These are phyloP conservation scores for Cryptoblepharus egeriae DNA, from an alignment of 2,797 vertebrate species.

Conservation along the genomic window DNA sequence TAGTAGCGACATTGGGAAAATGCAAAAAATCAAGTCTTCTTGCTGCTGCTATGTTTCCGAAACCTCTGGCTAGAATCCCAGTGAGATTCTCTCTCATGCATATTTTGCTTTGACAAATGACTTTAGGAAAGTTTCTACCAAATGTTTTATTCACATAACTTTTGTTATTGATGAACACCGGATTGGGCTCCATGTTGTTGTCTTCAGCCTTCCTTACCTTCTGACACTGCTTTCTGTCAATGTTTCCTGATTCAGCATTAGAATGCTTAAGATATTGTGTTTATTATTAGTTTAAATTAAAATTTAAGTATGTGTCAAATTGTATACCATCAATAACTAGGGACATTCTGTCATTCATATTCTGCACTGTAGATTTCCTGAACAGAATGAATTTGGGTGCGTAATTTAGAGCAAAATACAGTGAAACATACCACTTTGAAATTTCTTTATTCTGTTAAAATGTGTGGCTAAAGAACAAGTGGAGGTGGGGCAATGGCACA, in stretches of 20 bases:
- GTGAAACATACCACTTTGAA: no score
- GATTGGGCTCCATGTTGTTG: not conserved
- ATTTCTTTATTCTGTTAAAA: no score
- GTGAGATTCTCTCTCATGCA: slow-evolving; percentile 47
- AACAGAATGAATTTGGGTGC: no score
- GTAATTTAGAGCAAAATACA: no score
- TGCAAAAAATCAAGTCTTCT: slow-evolving; percentile 54
- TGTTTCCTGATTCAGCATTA: not conserved
- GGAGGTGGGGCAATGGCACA: no score
- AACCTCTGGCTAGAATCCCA: slow-evolving; percentile 56
- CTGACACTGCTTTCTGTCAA: not conserved
- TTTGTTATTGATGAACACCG: not conserved
- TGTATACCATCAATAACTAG: not conserved
- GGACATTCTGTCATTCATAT: not conserved
- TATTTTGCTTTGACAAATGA: slow-evolving; percentile 62
- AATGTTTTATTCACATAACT: slow-evolving; percentile 51
- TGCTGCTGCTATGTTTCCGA: slow-evolving; percentile 59
- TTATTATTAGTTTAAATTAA: no score
- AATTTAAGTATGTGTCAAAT: not conserved
- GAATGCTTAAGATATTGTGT: no score
- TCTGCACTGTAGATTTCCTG: not conserved
- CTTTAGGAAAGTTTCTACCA: slow-evolving; percentile 52
- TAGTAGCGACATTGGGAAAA: slow-evolving; percentile 56
- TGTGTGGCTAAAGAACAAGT: no score
- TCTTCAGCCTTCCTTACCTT: not conserved